Base-by-base conservation (phyloP, 2,113 vertebrate species). In the Perca schrenkii region DNA sequence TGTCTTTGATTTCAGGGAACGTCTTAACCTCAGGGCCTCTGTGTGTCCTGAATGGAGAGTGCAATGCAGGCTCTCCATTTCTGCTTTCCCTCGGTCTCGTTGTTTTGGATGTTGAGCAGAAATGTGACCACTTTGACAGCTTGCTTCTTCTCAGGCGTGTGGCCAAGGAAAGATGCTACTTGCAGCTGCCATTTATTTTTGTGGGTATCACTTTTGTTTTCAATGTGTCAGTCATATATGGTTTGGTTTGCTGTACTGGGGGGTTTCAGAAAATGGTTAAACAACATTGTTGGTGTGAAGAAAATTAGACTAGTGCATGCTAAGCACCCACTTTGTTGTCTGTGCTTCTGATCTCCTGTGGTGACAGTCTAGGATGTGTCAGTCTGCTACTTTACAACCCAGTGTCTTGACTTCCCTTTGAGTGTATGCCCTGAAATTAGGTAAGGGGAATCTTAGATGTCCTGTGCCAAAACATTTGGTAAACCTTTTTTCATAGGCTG, bases 31-130 rank as follows among this genome's bases (percentile, higher is more conserved):
- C 31, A 17, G 14, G 50, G 22, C 10, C 47, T 69, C 22, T 58
- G 69, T 49, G 25, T 60, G 31, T 74, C 64, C 77, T 73, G 56
- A 86, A 62, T 79, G 34, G 62, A 25, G 69, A 62, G 46, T 36
- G 25, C 19, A 25, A 57, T 34, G 17, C 22, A 31, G 17, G 15
- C 22, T 66, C 34, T 80, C 28, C 11, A 6, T 43, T 17, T 22
- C 31, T 46, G 43, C 52, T 46, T 49, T 36, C 56, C 49, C 56
- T 61, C 10, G 0, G 11, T 6, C 62, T 46, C 5, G 5, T 63
- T 79, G 8, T 53, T 79, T 68, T 71, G 49, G 22, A 73, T 62
- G 6, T 34, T 34, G 34, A 6, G 34, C 6, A 34, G 34, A 34
- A 34, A 34, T 70, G 8, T 46, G 58, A 75, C 70, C 64, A 70